Evolutionary conservation across 2,888 invertebrate genomes (phyloP).

Genomic region (Pomacea canaliculata): DNA sequence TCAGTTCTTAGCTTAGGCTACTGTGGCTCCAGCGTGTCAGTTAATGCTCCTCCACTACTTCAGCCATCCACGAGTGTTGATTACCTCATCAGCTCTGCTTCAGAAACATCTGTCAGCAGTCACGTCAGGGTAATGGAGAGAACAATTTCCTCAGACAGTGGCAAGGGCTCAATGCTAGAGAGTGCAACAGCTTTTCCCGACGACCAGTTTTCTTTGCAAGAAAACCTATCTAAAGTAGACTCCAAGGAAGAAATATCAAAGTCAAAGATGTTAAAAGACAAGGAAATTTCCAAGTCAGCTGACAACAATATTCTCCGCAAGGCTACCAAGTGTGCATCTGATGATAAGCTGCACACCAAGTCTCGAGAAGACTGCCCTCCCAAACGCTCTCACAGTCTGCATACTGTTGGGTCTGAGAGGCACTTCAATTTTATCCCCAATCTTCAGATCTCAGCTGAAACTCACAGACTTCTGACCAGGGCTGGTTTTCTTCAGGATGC

Average conservation of each 20-base stretch:
- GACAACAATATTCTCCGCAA: no score
- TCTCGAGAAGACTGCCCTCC: conserved; percentile 23
- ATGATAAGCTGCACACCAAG: conserved; percentile 27
- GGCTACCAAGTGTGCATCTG: conserved; percentile 21
- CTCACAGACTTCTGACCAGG: conserved; percentile 56
- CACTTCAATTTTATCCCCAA: conserved; percentile 47
- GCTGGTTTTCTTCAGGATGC: conserved; percentile 54
- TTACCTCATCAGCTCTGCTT: conserved; percentile 48
- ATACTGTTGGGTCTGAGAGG: conserved; percentile 29
- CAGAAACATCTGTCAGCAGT: conserved; percentile 34
- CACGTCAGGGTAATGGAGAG: conserved; percentile 32
- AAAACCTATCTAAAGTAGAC: no score
- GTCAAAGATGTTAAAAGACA: no score
- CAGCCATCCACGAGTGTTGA: conserved; percentile 51
- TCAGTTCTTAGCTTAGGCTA: not conserved
- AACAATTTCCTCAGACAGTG: conserved; percentile 53
- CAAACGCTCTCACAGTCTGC: conserved; percentile 47
- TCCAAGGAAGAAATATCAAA: no score
- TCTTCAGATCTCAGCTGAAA: conserved; percentile 57
- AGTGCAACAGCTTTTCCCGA: not conserved
- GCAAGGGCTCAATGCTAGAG: conserved; percentile 44
- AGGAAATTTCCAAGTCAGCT: no score
- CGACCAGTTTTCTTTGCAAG: no score
- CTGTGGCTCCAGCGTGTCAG: conserved; percentile 19
- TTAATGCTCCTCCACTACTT: conserved; percentile 18